phyloP scores from a whole-genome alignment of 2,797 vertebrate species.

The Paratrypauchen microcephalus region DNA sequence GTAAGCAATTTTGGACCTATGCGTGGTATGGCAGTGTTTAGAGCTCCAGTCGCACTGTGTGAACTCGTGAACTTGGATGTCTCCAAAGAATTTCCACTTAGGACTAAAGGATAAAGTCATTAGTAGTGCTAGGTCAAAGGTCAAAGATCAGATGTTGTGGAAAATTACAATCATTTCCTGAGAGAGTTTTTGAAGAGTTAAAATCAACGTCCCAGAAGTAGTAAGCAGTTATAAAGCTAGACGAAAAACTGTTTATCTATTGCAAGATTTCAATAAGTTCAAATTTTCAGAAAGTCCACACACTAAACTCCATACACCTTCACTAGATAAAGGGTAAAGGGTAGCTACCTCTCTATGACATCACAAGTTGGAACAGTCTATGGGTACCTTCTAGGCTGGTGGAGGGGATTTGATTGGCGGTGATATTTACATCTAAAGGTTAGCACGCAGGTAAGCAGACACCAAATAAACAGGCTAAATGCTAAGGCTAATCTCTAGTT shows the following conservation, averaged over 20 bases:
- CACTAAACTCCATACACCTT: too few species aligned
- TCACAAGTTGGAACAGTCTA: too few species aligned
- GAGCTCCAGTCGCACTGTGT: background rate
- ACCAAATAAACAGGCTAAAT: background rate
- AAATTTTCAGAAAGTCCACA: too few species aligned
- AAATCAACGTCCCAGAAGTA: background rate
- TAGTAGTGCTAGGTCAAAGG: background rate
- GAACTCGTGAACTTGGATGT: background rate
- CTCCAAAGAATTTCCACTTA: background rate
- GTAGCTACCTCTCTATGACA: too few species aligned
- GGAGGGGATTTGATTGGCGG: background rate
- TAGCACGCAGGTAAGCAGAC: too few species aligned
- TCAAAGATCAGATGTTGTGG: background rate
- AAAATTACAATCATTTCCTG: background rate
- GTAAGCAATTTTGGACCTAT: background rate
- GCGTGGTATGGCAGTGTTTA: conserved; percentile 1
- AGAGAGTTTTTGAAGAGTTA: background rate
- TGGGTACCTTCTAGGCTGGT: too few species aligned
- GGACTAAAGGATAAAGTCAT: conserved; percentile 6
- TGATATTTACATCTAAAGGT: background rate
- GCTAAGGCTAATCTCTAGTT: background rate
- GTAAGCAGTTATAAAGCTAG: too few species aligned
- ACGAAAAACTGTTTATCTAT: too few species aligned
- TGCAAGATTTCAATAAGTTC: too few species aligned
- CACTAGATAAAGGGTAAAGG: too few species aligned